Base-by-base conservation (phyloP, 2,797 vertebrate genomes). In the Catostomus latipinnis region DNA sequence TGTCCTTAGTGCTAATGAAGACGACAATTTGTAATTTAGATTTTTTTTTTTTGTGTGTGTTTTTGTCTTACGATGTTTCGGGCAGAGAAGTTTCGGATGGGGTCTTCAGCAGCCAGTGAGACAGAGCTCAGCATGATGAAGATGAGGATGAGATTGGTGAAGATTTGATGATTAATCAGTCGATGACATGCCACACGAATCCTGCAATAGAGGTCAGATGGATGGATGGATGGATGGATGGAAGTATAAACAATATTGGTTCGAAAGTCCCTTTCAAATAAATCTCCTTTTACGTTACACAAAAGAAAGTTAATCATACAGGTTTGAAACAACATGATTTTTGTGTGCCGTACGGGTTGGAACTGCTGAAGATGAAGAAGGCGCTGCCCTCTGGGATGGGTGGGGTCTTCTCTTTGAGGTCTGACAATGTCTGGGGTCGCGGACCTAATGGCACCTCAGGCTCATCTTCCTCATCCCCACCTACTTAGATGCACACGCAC, bases 61-160 rank as follows among this genome's bases (percentile, higher is more conserved):
- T 22, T 18, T 7, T 22, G 83, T 92, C 93, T 93, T 95, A 99
- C 98, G 2, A 96, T 97, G 90, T 99, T 99, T 88, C 98, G 93
- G 86, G 96, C 96, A 14, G 98, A 99, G 86, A 94, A 94, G 90
- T 94, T 99, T 81, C 98, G 95, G 83, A 99, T 99, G 46, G 98
- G 98, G 84, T 99, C 98, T 87, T 99, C 98, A 0, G 98, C 98
- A 1, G 98, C 98, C 65, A 99, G 92, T 75, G 97, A 98, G 2
- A 96, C 96, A 0, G 97, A 98, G 91, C 98, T 99, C 86, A 99
- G 95, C 98, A 99, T 98, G 92, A 99, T 99, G 93, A 99, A 99
- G 88, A 98, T 94, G 0, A 99, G 95, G 92, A 99, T 99, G 87
- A 99, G 96, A 91, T 98, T 99, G 89, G 98, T 99, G 89, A 99